phyloP scores from a whole-genome alignment of 35 echinoderm and acorn worm species.

The Nesometra sesokonis region DNA sequence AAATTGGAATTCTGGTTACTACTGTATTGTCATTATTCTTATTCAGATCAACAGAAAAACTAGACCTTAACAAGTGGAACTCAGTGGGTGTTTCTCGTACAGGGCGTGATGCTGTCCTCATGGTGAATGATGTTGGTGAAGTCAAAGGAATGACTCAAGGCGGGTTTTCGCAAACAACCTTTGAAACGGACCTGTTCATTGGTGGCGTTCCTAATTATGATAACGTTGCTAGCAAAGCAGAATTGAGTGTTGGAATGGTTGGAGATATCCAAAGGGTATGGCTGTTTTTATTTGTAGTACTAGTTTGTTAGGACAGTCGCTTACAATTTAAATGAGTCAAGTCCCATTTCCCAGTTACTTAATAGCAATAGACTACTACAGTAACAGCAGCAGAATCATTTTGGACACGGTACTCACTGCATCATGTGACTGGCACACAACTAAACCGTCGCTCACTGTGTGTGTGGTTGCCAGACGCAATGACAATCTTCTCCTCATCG shows the following conservation, averaged over 20 bases:
- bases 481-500: too few relatives aligned
- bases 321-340: too few relatives aligned
- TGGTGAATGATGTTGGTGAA: conserved; percentile 52
- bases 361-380: too few relatives aligned
- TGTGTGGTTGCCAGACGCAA: too few relatives aligned
- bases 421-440: too few relatives aligned
- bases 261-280: conserved; percentile 96
- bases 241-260: conserved; percentile 51
- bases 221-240: conserved; percentile 44
- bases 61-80: conserved; percentile 73
- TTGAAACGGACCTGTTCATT: conserved; percentile 63
- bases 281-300: background rate
- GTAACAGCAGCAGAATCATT: too few relatives aligned
- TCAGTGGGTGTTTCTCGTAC: conserved; percentile 56
- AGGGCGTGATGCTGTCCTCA: conserved; percentile 59
- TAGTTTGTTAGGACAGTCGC: too few relatives aligned
- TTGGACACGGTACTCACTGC: too few relatives aligned
- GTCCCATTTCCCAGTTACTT: too few relatives aligned
- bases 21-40: background rate
- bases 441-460: too few relatives aligned
- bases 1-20: background rate
- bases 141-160: conserved; percentile 58
- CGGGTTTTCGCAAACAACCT: conserved; percentile 75
- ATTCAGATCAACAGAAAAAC: conserved; percentile 51
- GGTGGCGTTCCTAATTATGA: conserved; percentile 69